Conservation (phyloP, 2,888 invertebrate species). For the Tipula vernalis region DNA sequence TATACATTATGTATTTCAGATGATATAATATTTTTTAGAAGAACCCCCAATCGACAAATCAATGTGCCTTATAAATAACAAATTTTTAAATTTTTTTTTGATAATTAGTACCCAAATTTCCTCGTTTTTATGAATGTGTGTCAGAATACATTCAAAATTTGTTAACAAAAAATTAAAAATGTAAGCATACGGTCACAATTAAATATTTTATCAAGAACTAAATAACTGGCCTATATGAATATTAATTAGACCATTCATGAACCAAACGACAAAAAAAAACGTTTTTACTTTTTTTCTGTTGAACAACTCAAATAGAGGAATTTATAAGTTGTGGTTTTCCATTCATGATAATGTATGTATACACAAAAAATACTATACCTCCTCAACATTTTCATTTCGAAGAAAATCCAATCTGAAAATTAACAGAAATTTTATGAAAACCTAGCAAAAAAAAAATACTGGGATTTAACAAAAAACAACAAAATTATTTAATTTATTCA, state of each 20-base stretch:
- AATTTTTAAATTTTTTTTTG: too few species aligned
- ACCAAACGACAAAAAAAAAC: not conserved
- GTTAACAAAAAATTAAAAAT: too few species aligned
- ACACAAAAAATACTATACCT: not conserved
- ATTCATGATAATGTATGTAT: not conserved
- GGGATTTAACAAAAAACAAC: not conserved
- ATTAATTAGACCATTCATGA: not conserved
- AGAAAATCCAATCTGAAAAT: not conserved
- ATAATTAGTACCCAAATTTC: too few species aligned
- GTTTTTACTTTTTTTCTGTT: not conserved
- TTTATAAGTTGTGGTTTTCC: not conserved
- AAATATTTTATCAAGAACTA: not conserved
- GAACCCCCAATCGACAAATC: too few species aligned
- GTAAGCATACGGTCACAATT: too few species aligned
- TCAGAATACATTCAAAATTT: too few species aligned
- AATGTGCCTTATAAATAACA: too few species aligned
- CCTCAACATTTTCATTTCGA: not conserved
- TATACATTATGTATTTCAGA: too few species aligned
- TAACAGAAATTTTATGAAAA: not conserved
- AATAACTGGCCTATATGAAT: not conserved
- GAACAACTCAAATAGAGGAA: not conserved
- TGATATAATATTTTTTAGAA: too few species aligned
- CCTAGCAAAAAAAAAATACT: not conserved
- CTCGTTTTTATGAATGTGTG: too few species aligned
- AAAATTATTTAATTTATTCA: not conserved